Evolutionary conservation across 64 coral and sea anemone species (phyloP).

Genomic region (Montipora capricornis): DNA sequence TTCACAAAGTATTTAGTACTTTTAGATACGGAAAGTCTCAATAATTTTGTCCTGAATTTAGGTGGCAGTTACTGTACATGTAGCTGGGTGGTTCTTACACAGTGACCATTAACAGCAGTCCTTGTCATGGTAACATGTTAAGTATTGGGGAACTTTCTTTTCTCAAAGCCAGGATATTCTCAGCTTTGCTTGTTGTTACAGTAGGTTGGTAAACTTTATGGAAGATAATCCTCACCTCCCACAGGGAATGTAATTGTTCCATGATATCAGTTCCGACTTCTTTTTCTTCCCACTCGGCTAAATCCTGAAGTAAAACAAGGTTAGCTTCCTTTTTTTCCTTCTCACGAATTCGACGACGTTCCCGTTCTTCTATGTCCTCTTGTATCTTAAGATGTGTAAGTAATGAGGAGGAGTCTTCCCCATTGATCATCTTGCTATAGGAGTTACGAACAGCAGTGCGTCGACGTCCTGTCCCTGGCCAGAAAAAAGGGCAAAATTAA

Average conservation of each 20-base stretch:
- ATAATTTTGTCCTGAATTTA: no score
- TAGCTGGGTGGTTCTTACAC: no score
- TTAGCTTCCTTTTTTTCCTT: constrained; percentile 98
- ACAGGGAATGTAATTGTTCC: constrained; percentile 86
- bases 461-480: constrained; percentile 8
- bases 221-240: constrained; percentile 72
- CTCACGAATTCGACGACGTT: constrained; percentile 79
- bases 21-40: no score
- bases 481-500: background rate
- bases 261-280: constrained; percentile 59
- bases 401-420: constrained; percentile 78
- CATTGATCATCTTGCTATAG: constrained; percentile 82
- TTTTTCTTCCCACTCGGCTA: constrained; percentile 91
- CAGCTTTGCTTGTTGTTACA: no score
- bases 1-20: no score
- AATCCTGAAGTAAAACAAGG: constrained; percentile 88
- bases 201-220: no score
- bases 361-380: constrained; percentile 84
- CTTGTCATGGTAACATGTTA: no score
- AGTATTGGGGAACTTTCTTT: no score
- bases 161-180: no score
- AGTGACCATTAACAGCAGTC: no score
- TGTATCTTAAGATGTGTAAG: constrained; percentile 87
- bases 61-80: no score
- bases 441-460: constrained; percentile 73